Percentiles rank a stretch among this genome's conserved stretches.
These are phyloP conservation scores for Protophormia terraenovae DNA, from an alignment of 2,888 invertebrate species.

Conservation along the genomic window DNA sequence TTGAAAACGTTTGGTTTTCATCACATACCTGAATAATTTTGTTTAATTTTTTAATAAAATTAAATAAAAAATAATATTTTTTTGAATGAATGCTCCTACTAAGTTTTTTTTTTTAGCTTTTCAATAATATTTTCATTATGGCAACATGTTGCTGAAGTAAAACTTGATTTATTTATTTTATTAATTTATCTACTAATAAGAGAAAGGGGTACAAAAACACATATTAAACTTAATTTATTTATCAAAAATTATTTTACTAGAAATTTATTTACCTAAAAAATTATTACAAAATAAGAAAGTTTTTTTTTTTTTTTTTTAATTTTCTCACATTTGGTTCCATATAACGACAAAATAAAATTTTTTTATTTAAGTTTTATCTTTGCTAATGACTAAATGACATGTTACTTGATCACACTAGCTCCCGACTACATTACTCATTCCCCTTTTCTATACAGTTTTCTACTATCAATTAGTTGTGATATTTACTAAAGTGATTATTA, in stretches of 20 bases:
- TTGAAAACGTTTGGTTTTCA: too few relatives aligned
- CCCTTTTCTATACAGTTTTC: neutral
- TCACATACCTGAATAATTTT: too few relatives aligned
- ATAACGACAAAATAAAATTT: neutral
- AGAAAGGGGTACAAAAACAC: too few relatives aligned
- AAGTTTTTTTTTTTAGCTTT: too few relatives aligned
- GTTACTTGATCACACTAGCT: neutral
- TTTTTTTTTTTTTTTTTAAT: neutral
- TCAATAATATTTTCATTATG: too few relatives aligned
- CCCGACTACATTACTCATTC: neutral
- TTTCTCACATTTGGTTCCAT: neutral
- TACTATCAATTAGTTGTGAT: neutral
- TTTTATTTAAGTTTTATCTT: neutral
- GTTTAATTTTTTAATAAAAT: too few relatives aligned
- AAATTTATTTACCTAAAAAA: neutral
- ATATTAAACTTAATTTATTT: too few relatives aligned
- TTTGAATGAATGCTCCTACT: too few relatives aligned
- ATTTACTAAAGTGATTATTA: constrained; percentile 7
- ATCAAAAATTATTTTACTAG: neutral
- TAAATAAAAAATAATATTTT: too few relatives aligned
- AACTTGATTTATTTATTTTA: too few relatives aligned
- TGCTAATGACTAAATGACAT: constrained; percentile 41
- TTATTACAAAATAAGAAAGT: neutral
- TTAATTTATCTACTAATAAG: too few relatives aligned
- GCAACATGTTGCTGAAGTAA: too few relatives aligned